Conservation (phyloP, 2,888 invertebrate genomes). For the Hedya salicella region DNA sequence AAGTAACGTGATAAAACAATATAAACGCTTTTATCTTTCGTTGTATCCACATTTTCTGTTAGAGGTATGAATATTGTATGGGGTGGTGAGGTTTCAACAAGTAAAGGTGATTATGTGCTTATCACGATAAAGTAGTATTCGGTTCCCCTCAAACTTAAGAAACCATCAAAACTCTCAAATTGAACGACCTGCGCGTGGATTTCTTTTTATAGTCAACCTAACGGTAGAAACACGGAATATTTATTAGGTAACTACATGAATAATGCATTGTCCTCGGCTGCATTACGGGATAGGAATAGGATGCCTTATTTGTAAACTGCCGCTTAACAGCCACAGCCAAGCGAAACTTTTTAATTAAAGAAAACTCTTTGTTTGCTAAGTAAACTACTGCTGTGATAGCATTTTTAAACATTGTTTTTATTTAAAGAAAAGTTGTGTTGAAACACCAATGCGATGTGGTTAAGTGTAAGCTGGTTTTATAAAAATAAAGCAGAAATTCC, state of each 20-base stretch:
- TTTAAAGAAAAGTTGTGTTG: neutral
- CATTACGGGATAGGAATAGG: conserved; percentile 47
- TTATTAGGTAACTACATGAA: conserved; percentile 54
- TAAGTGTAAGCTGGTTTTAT: neutral
- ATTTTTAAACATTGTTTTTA: conserved; percentile 23
- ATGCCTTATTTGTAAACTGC: conserved; percentile 41
- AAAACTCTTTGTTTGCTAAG: conserved; percentile 27
- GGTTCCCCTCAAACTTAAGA: conserved; percentile 36
- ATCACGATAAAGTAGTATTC: conserved; percentile 31
- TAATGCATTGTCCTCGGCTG: conserved; percentile 52
- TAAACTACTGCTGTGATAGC: conserved; percentile 10
- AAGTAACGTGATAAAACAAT: neutral
- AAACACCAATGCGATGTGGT: neutral
- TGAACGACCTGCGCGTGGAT: conserved; percentile 38
- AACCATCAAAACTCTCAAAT: conserved; percentile 38
- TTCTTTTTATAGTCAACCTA: conserved; percentile 43
- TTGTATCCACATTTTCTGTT: conserved; percentile 18
- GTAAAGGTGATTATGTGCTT: conserved; percentile 34
- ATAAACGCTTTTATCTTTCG: conserved; percentile 15
- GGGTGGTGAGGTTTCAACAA: conserved; percentile 30
- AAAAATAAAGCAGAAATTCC: no score
- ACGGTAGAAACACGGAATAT: conserved; percentile 49
- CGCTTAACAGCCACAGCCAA: conserved; percentile 31
- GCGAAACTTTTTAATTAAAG: conserved; percentile 38
- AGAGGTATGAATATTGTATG: conserved; percentile 11